phyloP scores from a whole-genome alignment of 2,888 invertebrate species.

The Xylota sylvarum region DNA sequence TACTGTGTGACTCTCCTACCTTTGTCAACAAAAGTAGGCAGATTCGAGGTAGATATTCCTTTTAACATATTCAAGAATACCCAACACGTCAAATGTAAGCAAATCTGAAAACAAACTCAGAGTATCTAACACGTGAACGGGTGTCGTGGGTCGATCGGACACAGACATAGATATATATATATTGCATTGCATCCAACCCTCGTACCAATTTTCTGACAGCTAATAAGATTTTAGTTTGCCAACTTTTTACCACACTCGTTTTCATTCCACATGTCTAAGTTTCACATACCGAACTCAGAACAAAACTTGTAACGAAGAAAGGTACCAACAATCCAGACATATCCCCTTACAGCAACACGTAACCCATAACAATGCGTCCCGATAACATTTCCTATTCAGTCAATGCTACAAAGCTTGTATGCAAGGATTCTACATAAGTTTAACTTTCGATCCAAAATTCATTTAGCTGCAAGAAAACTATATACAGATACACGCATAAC shows the following conservation, averaged over 20 bases:
- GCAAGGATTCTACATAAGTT: background rate
- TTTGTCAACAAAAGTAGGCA: no score
- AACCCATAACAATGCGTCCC: slow-evolving; percentile 22
- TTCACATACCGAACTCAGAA: background rate
- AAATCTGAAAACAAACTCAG: background rate
- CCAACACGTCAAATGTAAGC: no score
- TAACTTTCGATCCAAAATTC: slow-evolving; percentile 10
- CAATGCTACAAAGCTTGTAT: background rate
- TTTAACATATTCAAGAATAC: no score
- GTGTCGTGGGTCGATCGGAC: background rate
- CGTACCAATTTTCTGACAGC: slow-evolving; percentile 14
- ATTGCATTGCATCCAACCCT: slow-evolving; percentile 4
- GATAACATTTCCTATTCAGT: slow-evolving; percentile 3
- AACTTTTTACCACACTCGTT: slow-evolving; percentile 12
- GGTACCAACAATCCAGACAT: background rate
- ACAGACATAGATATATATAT: background rate
- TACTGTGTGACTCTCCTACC: no score
- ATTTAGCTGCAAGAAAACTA: background rate
- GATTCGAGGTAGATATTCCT: no score
- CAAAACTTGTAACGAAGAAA: background rate
- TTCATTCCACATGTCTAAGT: background rate
- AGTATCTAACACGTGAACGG: background rate
- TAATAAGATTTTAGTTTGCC: slow-evolving; percentile 28
- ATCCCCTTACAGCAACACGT: background rate
- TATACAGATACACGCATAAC: background rate